These are phyloP conservation scores for Galerucella calmariensis DNA, from an alignment of 2,888 invertebrate genomes.

Conservation along the genomic window DNA sequence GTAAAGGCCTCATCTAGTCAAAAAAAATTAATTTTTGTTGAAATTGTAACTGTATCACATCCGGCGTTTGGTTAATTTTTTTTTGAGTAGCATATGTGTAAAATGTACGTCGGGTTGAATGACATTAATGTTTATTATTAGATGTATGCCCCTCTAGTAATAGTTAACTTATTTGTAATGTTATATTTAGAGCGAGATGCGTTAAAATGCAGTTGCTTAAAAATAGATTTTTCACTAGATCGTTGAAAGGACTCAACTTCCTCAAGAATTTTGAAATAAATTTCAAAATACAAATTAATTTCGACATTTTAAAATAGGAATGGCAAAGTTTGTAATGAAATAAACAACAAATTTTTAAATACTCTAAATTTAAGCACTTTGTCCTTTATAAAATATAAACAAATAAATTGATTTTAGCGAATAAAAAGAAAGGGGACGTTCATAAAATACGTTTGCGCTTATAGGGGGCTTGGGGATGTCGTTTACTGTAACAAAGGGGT, in stretches of 20 bases:
- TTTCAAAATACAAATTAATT: background rate
- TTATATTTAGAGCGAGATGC: conserved; percentile 10
- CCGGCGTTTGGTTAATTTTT: background rate
- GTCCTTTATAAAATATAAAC: no score
- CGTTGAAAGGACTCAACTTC: background rate
- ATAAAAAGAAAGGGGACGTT: no score
- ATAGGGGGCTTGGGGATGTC: no score
- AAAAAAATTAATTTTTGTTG: background rate
- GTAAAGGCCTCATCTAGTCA: no score
- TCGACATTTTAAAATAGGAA: background rate
- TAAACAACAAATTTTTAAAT: no score
- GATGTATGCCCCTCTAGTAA: conserved; percentile 9
- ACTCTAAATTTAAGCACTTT: no score
- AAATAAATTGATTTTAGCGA: no score
- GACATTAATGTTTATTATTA: conserved; percentile 22
- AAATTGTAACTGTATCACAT: background rate
- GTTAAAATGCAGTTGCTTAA: conserved; percentile 3
- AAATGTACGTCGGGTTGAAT: conserved; percentile 9
- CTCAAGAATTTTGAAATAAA: background rate
- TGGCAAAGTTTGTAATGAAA: no score
- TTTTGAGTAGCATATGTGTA: background rate
- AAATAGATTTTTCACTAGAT: conserved; percentile 13
- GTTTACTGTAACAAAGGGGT: no score
- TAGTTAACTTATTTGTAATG: conserved; percentile 12
- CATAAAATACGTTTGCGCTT: no score